These are phyloP conservation scores for Morphnarchus princeps DNA, from an alignment of 2,113 vertebrate genomes.

Conservation along the genomic window DNA sequence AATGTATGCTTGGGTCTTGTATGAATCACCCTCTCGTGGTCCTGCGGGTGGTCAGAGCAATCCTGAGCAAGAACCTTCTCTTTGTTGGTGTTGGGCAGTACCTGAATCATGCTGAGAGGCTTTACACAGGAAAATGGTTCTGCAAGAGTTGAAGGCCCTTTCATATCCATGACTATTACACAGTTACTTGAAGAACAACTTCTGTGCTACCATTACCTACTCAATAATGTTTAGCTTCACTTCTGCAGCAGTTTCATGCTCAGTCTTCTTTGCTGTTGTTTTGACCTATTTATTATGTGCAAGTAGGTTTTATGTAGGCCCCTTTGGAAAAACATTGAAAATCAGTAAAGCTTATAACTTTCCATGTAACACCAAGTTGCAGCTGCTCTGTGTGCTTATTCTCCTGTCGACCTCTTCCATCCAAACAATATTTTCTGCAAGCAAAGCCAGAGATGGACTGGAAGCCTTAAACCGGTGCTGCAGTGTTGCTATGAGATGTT, in stretches of 20 bases:
- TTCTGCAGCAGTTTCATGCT: not conserved
- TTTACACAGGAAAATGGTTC: not conserved
- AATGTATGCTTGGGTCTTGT: not conserved
- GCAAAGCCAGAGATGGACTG: not conserved
- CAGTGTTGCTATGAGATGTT: not conserved
- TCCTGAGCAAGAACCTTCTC: not conserved
- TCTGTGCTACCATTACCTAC: not conserved
- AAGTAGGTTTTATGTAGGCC: not conserved
- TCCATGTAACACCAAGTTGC: not conserved
- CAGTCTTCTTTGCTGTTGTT: not conserved
- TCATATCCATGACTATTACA: not conserved
- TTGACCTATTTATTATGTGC: not conserved
- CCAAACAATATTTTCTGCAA: not conserved
- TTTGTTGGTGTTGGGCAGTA: not conserved
- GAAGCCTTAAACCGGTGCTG: not conserved
- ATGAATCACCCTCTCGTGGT: not conserved
- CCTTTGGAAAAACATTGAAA: not conserved
- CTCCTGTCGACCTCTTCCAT: not conserved
- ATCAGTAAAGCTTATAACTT: not conserved
- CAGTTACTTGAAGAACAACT: not conserved
- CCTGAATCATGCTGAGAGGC: not conserved
- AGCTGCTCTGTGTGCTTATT: not conserved
- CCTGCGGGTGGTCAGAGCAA: not conserved
- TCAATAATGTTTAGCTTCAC: rapidly evolving
- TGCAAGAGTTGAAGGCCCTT: rapidly evolving